A percentile compares a stretch with the other conserved stretches of the same genome.
phyloP scores from a whole-genome alignment of 2,113 vertebrate genomes.

The Grammatotria lemairii region DNA sequence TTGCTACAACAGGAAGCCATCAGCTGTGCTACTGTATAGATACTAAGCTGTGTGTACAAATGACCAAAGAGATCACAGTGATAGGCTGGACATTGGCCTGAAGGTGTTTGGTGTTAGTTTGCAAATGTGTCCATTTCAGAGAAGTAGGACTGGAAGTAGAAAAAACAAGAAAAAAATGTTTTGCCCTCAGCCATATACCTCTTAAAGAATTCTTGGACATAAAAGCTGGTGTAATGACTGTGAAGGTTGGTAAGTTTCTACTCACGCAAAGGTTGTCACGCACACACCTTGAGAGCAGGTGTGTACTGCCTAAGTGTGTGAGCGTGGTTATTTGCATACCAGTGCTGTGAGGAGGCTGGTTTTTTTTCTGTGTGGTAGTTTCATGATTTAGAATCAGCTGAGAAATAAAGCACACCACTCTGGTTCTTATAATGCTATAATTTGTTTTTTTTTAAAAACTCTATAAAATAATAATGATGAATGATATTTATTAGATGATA shows the following conservation, averaged over 20 bases:
- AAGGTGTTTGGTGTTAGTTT: background rate
- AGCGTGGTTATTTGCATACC: constrained; percentile 22
- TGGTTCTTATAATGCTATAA: background rate
- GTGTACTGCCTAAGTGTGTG: constrained; percentile 5
- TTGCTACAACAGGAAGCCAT: background rate
- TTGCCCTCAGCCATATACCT: constrained; percentile 48
- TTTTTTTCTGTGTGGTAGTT: constrained; percentile 1
- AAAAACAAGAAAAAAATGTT: background rate
- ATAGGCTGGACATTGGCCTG: background rate
- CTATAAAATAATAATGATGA: background rate
- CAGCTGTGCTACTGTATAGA: background rate
- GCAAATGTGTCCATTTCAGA: constrained; percentile 12
- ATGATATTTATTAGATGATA: background rate
- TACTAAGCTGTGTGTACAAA: background rate
- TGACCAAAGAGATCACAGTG: background rate
- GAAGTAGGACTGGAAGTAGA: background rate
- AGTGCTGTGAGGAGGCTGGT: background rate
- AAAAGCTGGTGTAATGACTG: constrained; percentile 67
- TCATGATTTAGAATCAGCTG: background rate
- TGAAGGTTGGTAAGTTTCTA: constrained; percentile 44
- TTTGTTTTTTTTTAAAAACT: accelerated
- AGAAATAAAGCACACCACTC: background rate
- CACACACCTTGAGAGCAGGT: constrained; percentile 53
- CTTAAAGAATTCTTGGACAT: constrained; percentile 53
- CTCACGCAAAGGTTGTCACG: constrained; percentile 59